A percentile compares a stretch with the other conserved stretches of the same genome.
These are phyloP conservation scores for Trinectes maculatus DNA, from an alignment of 2,113 vertebrate genomes.

Conservation along the genomic window DNA sequence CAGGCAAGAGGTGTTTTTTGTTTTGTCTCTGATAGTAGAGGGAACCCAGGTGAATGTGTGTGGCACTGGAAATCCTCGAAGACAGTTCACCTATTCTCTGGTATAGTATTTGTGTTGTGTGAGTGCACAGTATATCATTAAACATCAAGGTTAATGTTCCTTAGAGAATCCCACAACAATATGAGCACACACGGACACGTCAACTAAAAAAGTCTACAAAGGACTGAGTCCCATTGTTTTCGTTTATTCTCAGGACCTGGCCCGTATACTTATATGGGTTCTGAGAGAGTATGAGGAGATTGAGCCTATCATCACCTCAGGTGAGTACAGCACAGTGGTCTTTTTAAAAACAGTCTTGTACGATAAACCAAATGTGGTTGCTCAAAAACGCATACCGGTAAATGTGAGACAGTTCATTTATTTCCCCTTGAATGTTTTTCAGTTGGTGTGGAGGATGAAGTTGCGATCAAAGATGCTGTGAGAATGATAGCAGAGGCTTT, in stretches of 20 bases:
- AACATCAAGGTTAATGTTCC: too few relatives aligned
- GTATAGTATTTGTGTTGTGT: constrained; percentile 13
- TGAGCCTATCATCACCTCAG: constrained; percentile 91
- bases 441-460: constrained; percentile 91
- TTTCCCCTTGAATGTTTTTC: neutral
- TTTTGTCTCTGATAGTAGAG: constrained; percentile 29
- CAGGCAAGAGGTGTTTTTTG: neutral
- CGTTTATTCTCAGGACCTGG: constrained; percentile 80
- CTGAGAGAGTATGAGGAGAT: constrained; percentile 83
- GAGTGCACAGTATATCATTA: too few relatives aligned
- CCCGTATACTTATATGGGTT: constrained; percentile 89
- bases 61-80: constrained; percentile 86
- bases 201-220: neutral
- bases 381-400: too few relatives aligned
- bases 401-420: neutral
- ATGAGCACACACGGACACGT: neutral
- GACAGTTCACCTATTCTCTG: constrained; percentile 93
- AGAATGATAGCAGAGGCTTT: constrained; percentile 82
- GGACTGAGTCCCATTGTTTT: neutral
- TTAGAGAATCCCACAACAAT: neutral
- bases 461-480: constrained; percentile 87
- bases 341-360: too few relatives aligned
- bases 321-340: constrained; percentile 61
- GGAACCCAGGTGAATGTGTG: constrained; percentile 83
- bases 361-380: neutral